Evolutionary conservation across 2,797 vertebrate species (phyloP).

Genomic region (Rhinatrema bivittatum): DNA sequence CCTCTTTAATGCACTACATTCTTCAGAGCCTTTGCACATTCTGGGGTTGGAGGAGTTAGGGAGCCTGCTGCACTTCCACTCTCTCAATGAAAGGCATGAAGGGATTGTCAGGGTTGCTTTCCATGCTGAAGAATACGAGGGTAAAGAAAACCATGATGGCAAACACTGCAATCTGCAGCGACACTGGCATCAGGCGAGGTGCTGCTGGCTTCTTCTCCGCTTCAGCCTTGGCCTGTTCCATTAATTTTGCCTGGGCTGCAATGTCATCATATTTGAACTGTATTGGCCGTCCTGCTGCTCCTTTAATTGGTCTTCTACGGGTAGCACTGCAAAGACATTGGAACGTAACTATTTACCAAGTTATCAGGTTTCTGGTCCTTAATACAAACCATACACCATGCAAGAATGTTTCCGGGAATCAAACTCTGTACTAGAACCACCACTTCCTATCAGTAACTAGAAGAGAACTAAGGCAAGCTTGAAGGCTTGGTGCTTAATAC

Average conservation of each 20-base stretch:
- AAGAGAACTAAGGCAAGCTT: too few species aligned
- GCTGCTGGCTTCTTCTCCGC: constrained; percentile 31
- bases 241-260: constrained; percentile 26
- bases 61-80: not conserved
- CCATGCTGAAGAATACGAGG: constrained; percentile 50
- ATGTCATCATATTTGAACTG: constrained; percentile 29
- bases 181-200: constrained; percentile 39
- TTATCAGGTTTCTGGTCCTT: too few species aligned
- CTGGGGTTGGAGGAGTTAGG: too few species aligned
- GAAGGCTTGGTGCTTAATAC: too few species aligned
- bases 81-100: constrained; percentile 28
- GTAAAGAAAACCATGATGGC: constrained; percentile 50
- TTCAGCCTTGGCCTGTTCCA: constrained; percentile 16
- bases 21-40: too few species aligned
- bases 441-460: too few species aligned
- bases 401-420: too few species aligned
- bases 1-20: too few species aligned
- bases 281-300: constrained; percentile 49
- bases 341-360: too few species aligned
- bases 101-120: constrained; percentile 36
- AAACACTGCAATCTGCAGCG: constrained; percentile 56
- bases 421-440: too few species aligned
- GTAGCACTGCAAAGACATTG: constrained; percentile 39
- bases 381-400: too few species aligned
- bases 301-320: constrained; percentile 60